A percentile compares a stretch with the other conserved stretches of the same genome.
Evolutionary conservation across 2,888 invertebrate species (phyloP).

Genomic region (Anarsia innoxiella): DNA sequence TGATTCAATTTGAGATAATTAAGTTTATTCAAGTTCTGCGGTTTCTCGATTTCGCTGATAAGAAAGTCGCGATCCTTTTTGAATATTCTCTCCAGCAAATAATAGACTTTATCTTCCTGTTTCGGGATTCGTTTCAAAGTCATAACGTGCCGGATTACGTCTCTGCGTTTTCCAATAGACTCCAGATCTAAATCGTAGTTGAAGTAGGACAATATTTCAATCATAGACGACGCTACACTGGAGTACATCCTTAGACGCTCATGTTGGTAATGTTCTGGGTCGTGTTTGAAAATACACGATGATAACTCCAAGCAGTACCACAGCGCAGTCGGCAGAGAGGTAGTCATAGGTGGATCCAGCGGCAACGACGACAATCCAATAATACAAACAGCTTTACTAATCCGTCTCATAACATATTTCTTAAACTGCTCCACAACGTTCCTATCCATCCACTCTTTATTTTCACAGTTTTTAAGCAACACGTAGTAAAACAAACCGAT

Average conservation of each 20-base stretch:
- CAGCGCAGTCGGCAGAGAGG: constrained; percentile 29
- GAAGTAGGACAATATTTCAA: constrained; percentile 30
- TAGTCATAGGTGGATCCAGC: constrained; percentile 28
- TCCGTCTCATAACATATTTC: constrained; percentile 31
- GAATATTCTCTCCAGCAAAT: constrained; percentile 28
- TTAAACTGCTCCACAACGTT: constrained; percentile 35
- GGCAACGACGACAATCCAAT: constrained; percentile 36
- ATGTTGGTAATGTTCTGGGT: constrained; percentile 23
- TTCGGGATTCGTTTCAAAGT: constrained; percentile 28
- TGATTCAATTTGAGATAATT: constrained; percentile 32
- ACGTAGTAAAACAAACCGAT: constrained; percentile 35
- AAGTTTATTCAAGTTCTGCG: constrained; percentile 26
- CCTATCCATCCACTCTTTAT: constrained; percentile 40
- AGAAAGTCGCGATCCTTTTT: constrained; percentile 29
- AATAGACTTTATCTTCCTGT: constrained; percentile 24
- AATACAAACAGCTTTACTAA: constrained; percentile 28
- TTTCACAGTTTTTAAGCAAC: constrained; percentile 38
- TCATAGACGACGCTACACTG: constrained; percentile 28
- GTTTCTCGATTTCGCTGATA: constrained; percentile 28
- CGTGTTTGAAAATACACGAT: constrained; percentile 31
- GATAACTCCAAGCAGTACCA: constrained; percentile 26
- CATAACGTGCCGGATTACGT: constrained; percentile 28
- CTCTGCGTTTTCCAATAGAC: constrained; percentile 25
- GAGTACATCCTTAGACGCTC: constrained; percentile 31
- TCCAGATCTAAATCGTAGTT: constrained; percentile 28